Base-by-base conservation (phyloP, 2,888 invertebrate species). In the Paralinhomoeus sp. region DNA sequence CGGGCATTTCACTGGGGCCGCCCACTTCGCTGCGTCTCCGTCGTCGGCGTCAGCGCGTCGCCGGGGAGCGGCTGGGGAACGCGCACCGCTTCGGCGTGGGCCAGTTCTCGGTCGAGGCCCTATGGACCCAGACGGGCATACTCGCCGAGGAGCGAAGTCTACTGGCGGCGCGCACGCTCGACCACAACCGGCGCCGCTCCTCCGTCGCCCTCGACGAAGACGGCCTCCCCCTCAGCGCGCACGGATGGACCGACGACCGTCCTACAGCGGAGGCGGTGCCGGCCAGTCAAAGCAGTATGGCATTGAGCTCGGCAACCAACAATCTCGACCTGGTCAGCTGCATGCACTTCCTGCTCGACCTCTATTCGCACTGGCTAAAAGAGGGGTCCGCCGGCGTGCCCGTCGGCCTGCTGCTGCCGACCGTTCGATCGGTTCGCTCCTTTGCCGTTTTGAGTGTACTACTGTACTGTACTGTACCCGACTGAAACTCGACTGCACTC, bases 321-420 rank as follows among this genome's bases (percentile, higher is more conserved):
- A 40, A 31, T 21, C 71, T 91, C 34, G 89, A 91, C 65, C 71
- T 87, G 27, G 79, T 80, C 62, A 91, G 89, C 47, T 91, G 89
- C 65, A 66, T 89, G 43, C 83, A 84, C 61, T 77, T 91, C 59
- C 70, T 91, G 20, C 74, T 85, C 62, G 89, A 91, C 63, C 74
- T 89, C 31, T 83, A 82, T 51, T 74, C 79, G 1, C 81, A 84
- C 45, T 75, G 77, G 73, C 63, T 75, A 48, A 27, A 40, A 21
- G 36, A 31, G 13, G 47, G 47, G 20, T 21, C 41, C 15, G 43
- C 45, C n/a, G 36, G n/a, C 15, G 48, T 48, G 17, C 62, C 65
- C 2, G 56, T 67, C 9, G 57, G 61, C 54, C 54, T 65, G 42
- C 55, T 65, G 38, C 63, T 64, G 48, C 63, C 64, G 48, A 61